Conservation (phyloP, 2,113 vertebrate species). For the Epinephelus cyanopodus region DNA sequence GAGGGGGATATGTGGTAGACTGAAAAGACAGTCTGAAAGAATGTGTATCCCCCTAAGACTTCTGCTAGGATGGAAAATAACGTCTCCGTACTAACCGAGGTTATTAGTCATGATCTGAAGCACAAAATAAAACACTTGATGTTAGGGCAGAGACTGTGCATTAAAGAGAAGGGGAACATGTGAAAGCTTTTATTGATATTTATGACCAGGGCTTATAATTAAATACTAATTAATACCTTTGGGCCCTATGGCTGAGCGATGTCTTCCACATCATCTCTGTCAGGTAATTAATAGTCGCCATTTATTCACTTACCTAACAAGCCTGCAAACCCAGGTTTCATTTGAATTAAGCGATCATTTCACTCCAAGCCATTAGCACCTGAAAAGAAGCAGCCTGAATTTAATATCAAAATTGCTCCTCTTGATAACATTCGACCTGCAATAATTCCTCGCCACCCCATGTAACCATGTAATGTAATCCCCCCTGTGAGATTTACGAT, state of each 20-base stretch:
- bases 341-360: constrained; percentile 40
- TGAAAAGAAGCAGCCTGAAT: constrained; percentile 40
- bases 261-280: constrained; percentile 79
- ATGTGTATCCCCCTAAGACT: no score
- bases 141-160: no score
- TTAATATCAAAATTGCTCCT: constrained; percentile 41
- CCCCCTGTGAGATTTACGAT: constrained; percentile 51
- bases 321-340: constrained; percentile 28
- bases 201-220: constrained; percentile 89
- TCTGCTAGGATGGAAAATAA: no score
- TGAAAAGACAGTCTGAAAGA: no score
- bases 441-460: constrained; percentile 26
- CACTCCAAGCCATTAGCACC: constrained; percentile 38
- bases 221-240: constrained; percentile 93
- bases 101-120: no score
- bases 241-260: constrained; percentile 75
- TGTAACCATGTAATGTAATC: constrained; percentile 28
- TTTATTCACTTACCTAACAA: constrained; percentile 43
- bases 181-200: constrained; percentile 88
- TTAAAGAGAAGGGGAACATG: constrained; percentile 73
- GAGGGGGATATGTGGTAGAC: no score
- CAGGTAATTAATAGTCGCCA: constrained; percentile 86
- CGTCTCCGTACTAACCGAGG: no score
- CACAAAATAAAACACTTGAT: no score
- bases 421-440: constrained; percentile 42